Conservation (phyloP, 2,797 vertebrate genomes). For the Synaphobranchus kaupii region DNA sequence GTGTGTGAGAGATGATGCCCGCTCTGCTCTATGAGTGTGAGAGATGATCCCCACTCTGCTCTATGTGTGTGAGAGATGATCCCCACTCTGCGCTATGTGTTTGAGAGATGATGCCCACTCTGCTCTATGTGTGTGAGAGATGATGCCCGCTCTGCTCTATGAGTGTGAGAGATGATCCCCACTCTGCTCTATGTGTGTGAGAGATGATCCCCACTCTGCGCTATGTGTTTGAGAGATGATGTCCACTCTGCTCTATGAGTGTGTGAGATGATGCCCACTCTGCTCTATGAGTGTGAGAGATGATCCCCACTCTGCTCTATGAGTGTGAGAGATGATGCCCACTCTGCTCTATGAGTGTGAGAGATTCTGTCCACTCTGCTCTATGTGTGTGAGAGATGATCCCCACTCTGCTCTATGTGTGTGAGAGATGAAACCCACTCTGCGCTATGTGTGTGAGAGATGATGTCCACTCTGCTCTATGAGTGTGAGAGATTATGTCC, state of each 20-base stretch:
- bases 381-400: not conserved
- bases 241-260: conserved; percentile 45
- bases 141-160: conserved; percentile 45
- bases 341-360: conserved; percentile 42
- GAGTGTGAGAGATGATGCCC: not conserved
- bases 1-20: not conserved
- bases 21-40: conserved; percentile 42
- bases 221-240: not conserved
- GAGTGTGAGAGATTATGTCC: not conserved
- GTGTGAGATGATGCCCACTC: conserved; percentile 44
- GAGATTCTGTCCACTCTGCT: conserved; percentile 46
- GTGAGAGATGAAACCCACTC: conserved; percentile 45
- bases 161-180: not conserved
- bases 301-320: conserved; percentile 45
- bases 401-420: conserved; percentile 44
- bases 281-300: not conserved
- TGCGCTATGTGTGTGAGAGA: not conserved
- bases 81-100: conserved; percentile 44
- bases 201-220: conserved; percentile 44
- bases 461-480: conserved; percentile 45
- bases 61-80: not conserved
- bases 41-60: conserved; percentile 45
- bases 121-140: not conserved
- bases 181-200: conserved; percentile 42
- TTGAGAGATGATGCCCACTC: conserved; percentile 44